These are phyloP conservation scores for Diploscapter pachys DNA, from an alignment of 1,140 invertebrate genomes.

Conservation along the genomic window DNA sequence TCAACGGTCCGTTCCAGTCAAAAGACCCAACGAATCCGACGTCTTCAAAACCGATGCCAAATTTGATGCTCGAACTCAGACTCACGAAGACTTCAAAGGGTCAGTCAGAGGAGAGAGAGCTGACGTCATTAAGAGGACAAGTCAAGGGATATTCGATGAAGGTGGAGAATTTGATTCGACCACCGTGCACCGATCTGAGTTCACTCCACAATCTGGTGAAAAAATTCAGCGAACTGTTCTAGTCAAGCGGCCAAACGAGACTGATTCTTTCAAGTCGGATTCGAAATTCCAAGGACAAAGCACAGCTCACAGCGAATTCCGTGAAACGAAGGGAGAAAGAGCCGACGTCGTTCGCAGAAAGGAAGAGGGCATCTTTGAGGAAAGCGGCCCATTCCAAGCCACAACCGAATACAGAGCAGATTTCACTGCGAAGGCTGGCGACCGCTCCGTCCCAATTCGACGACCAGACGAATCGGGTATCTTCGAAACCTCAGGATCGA, in stretches of 20 bases:
- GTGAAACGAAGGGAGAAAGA: too few species aligned
- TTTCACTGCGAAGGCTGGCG: not conserved
- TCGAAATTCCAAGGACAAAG: too few species aligned
- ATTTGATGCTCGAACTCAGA: conserved; percentile 20
- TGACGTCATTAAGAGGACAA: not conserved
- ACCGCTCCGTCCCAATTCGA: not conserved
- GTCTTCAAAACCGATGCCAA: conserved; percentile 12
- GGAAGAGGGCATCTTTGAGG: not conserved
- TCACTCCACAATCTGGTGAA: not conserved
- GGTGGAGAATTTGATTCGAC: conserved; percentile 4
- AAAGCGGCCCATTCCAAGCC: not conserved
- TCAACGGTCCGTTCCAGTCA: conserved; percentile 5
- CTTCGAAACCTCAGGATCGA: not conserved
- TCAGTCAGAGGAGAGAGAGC: conserved; percentile 12
- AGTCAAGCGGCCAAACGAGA: too few species aligned
- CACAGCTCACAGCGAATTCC: too few species aligned
- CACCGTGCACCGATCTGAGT: conserved; percentile 12
- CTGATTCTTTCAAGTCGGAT: too few species aligned
- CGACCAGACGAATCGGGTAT: not conserved
- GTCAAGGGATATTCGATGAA: conserved; percentile 3
- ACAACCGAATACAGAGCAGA: not conserved
- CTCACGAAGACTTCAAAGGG: conserved; percentile 16
- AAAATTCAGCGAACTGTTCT: not conserved
- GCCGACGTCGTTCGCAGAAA: too few species aligned
- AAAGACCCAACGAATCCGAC: conserved; percentile 10